These are phyloP conservation scores for Ormyrus labotus DNA, from an alignment of 2,888 invertebrate genomes.

Conservation along the genomic window DNA sequence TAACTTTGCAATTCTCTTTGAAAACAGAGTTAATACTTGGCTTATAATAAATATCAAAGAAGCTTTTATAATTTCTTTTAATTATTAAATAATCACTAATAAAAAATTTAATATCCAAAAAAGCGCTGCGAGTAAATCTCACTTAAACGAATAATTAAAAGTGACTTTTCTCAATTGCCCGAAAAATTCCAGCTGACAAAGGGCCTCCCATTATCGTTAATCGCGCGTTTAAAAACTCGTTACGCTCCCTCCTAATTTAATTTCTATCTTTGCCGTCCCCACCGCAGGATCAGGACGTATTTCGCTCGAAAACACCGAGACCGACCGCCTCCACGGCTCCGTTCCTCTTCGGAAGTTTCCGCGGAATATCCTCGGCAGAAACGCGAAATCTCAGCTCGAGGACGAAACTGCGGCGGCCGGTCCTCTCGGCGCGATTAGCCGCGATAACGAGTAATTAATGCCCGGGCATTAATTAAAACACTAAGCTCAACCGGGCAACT, in stretches of 20 bases:
- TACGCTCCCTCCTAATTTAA: conserved; percentile 38
- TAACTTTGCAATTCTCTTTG: too few species aligned
- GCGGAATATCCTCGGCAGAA: background rate
- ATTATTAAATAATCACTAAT: too few species aligned
- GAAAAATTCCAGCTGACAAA: too few species aligned
- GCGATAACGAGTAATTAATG: conserved; percentile 63
- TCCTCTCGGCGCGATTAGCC: conserved; percentile 57
- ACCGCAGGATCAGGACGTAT: conserved; percentile 24
- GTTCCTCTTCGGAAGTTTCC: background rate
- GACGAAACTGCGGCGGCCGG: conserved; percentile 1
- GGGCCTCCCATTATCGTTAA: conserved; percentile 2
- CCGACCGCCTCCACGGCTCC: background rate
- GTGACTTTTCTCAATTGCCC: too few species aligned
- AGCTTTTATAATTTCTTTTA: too few species aligned
- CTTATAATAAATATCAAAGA: too few species aligned
- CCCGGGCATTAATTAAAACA: conserved; percentile 58
- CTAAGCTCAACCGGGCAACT: conserved; percentile 55
- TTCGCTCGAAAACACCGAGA: background rate
- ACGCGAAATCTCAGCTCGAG: conserved; percentile 10
- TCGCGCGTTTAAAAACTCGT: conserved; percentile 34
- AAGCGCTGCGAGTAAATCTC: too few species aligned
- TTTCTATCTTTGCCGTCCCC: conserved; percentile 6
- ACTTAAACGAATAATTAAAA: too few species aligned
- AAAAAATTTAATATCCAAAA: too few species aligned
- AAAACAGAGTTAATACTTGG: too few species aligned